Conservation (phyloP, 37 sponge, comb jelly and placozoan genomes). For the Amphimedon queenslandica region DNA sequence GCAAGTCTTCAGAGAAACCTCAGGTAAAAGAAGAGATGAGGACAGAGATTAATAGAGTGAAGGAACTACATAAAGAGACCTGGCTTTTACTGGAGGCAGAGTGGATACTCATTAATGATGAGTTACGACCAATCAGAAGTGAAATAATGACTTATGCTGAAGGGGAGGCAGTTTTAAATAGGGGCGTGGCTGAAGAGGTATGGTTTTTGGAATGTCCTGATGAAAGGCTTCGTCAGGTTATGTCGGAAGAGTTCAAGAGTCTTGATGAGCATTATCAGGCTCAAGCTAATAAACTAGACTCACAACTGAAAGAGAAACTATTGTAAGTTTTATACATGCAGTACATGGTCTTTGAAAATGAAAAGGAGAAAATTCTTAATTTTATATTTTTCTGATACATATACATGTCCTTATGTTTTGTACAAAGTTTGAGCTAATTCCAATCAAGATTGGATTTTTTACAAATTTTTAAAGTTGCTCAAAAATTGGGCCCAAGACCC, state of each 20-base stretch:
- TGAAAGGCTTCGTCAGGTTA: conserved; percentile 3
- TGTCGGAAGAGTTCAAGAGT: conserved; percentile 17
- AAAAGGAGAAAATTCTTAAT: too few species aligned
- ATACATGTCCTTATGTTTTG: too few species aligned
- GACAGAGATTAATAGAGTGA: background rate
- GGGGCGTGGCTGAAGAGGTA: conserved; percentile 18
- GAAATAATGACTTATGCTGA: background rate
- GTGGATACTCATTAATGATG: background rate
- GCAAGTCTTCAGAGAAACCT: too few species aligned
- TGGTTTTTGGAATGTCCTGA: conserved; percentile 10
- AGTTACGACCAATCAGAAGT: background rate
- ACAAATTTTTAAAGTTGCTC: too few species aligned
- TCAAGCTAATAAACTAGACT: background rate
- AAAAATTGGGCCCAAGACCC: too few species aligned
- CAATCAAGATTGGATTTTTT: too few species aligned
- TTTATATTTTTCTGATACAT: too few species aligned
- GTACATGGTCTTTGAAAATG: too few species aligned
- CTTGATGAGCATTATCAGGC: conserved; percentile 19
- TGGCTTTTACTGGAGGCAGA: background rate
- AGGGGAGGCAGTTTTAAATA: background rate
- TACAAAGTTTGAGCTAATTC: too few species aligned
- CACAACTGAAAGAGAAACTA: background rate
- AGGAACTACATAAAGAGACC: background rate
- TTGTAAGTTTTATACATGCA: too few species aligned
- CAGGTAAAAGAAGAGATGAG: too few species aligned